Percentiles rank a stretch among this genome's conserved stretches.
These are phyloP conservation scores for Lordiphosa andalusiaca DNA, from an alignment of 2,888 invertebrate genomes.

Conservation along the genomic window DNA sequence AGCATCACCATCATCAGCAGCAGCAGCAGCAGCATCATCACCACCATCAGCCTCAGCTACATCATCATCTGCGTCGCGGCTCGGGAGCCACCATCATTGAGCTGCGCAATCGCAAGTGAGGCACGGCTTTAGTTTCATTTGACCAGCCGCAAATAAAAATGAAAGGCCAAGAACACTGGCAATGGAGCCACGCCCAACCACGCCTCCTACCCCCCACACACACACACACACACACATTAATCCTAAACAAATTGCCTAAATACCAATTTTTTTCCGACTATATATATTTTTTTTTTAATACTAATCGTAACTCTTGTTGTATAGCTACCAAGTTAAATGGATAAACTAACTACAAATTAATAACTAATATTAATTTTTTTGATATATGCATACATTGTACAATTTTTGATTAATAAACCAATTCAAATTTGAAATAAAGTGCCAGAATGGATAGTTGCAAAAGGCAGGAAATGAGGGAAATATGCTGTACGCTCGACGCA, in stretches of 20 bases:
- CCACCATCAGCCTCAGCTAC: conserved; percentile 29
- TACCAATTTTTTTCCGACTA: conserved; percentile 26
- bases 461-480: too few relatives aligned
- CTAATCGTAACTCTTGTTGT: conserved; percentile 64
- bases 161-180: conserved; percentile 65
- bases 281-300: conserved; percentile 40
- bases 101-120: conserved; percentile 80
- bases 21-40: conserved; percentile 40
- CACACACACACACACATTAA: conserved; percentile 16
- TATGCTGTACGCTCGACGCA: too few relatives aligned
- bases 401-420: conserved; percentile 51
- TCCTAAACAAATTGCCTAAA: conserved; percentile 27
- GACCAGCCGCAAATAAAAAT: conserved; percentile 80
- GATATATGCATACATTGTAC: conserved; percentile 19
- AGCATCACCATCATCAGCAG: conserved; percentile 66
- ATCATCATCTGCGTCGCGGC: conserved; percentile 74
- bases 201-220: conserved; percentile 19
- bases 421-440: conserved; percentile 59
- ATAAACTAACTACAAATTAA: conserved; percentile 51
- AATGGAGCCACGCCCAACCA: conserved; percentile 12
- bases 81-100: conserved; percentile 83
- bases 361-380: conserved; percentile 43
- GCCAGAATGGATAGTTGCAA: too few relatives aligned
- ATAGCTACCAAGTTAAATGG: conserved; percentile 54
- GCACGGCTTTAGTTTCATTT: conserved; percentile 80